Percentiles rank a stretch among this genome's conserved stretches.
phyloP scores from a whole-genome alignment of 2,797 vertebrate species.

The Enteromius radiatus region DNA sequence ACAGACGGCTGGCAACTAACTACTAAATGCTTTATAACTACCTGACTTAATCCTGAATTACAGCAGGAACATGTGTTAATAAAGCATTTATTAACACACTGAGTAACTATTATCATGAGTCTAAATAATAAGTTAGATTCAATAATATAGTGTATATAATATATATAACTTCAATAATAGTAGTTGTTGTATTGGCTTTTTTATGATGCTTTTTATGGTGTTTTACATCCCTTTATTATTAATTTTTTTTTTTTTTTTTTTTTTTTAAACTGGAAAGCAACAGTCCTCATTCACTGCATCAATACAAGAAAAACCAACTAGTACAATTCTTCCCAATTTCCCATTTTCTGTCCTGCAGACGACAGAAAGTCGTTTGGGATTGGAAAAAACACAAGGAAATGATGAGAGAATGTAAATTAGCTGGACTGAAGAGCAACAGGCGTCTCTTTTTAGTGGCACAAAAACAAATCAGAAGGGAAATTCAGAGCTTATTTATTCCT shows the following conservation, averaged over 20 bases:
- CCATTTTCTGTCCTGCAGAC: constrained; percentile 13
- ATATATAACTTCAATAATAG: not conserved
- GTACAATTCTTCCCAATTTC: not conserved
- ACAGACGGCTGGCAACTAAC: no score
- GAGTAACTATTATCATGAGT: no score
- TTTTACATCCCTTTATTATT: not conserved
- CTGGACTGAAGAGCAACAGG: constrained; percentile 36
- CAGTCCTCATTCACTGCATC: not conserved
- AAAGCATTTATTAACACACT: no score
- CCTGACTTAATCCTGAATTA: no score
- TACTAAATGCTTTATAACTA: no score
- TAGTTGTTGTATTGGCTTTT: not conserved
- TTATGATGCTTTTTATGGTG: not conserved
- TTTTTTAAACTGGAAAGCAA: not conserved
- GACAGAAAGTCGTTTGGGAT: not conserved
- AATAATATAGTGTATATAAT: no score
- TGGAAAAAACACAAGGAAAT: constrained; percentile 1
- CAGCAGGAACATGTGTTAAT: no score
- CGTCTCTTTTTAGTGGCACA: constrained; percentile 35
- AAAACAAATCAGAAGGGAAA: constrained; percentile 40
- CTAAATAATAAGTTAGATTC: no score
- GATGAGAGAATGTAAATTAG: constrained; percentile 3
- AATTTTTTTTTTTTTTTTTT: no score
- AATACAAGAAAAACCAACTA: not conserved
- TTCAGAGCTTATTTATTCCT: constrained; percentile 43